Conservation (phyloP, 1,140 invertebrate species). For the Drosophila pandora region DNA sequence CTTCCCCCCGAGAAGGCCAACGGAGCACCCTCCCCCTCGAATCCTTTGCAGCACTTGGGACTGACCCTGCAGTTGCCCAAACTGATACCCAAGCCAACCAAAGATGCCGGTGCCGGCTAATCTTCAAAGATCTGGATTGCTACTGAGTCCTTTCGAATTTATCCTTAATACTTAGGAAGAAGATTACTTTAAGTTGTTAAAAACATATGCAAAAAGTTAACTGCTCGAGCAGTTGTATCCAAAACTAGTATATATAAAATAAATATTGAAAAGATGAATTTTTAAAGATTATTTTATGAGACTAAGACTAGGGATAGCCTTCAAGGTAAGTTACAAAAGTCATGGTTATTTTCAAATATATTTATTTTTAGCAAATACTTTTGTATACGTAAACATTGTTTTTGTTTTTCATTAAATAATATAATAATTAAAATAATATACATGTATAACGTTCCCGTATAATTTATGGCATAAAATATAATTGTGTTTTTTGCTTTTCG, state of each 20-base stretch:
- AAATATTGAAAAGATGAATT: too few relatives aligned
- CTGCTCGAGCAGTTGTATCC: background rate
- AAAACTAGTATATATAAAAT: too few relatives aligned
- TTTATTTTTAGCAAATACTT: constrained; percentile 73
- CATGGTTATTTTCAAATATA: constrained; percentile 38
- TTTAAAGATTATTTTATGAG: too few relatives aligned
- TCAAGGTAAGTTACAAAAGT: background rate
- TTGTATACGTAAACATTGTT: constrained; percentile 75
- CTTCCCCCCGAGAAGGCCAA: background rate
- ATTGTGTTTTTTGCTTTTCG: constrained; percentile 27
- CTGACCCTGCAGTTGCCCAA: constrained; percentile 47
- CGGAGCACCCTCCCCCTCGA: constrained; percentile 1
- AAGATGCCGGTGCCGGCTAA: constrained; percentile 23
- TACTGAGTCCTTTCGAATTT: constrained; percentile 4
- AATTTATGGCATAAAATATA: constrained; percentile 77
- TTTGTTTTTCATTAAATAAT: constrained; percentile 69
- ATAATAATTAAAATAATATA: constrained; percentile 69
- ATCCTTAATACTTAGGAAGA: constrained; percentile 1
- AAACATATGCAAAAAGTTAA: constrained; percentile 9
- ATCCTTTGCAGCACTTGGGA: constrained; percentile 24
- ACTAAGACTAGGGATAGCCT: too few relatives aligned
- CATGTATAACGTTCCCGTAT: constrained; percentile 72
- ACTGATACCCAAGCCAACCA: constrained; percentile 22
- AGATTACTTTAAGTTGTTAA: constrained; percentile 10
- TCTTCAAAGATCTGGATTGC: background rate